These are phyloP conservation scores for Centroberyx gerrardi DNA, from an alignment of 2,797 vertebrate species.

Conservation along the genomic window DNA sequence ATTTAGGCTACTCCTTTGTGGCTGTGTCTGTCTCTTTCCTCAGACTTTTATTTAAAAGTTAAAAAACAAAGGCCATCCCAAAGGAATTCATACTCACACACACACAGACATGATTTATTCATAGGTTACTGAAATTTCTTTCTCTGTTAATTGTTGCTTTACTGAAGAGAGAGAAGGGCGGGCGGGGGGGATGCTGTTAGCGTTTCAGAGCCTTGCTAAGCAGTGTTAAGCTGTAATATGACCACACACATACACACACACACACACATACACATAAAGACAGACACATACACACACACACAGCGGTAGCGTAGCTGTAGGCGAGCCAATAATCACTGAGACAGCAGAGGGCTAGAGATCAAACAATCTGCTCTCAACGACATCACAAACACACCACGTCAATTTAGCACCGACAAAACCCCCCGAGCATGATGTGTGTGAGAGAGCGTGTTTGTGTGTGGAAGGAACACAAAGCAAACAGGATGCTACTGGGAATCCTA, in stretches of 20 bases:
- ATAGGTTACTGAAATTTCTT: slow-evolving; percentile 68
- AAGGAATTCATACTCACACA: slow-evolving; percentile 1
- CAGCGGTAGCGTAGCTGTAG: slow-evolving; percentile 56
- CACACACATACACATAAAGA: slow-evolving; percentile 13
- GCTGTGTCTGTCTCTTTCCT: not conserved
- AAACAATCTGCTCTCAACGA: slow-evolving; percentile 61
- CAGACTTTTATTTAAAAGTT: not conserved
- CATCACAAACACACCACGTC: slow-evolving; percentile 57
- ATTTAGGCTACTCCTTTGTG: too few relatives aligned
- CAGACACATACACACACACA: slow-evolving; percentile 3
- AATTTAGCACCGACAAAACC: slow-evolving; percentile 32
- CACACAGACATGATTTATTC: slow-evolving; percentile 59
- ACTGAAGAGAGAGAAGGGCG: slow-evolving; percentile 35
- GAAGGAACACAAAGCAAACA: slow-evolving; percentile 54
- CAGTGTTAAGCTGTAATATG: slow-evolving; percentile 65
- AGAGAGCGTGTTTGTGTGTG: not conserved
- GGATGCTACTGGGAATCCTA: slow-evolving; percentile 46
- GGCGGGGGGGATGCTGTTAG: slow-evolving; percentile 56
- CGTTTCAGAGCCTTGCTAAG: slow-evolving; percentile 66
- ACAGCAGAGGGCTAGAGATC: slow-evolving; percentile 68
- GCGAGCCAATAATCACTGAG: slow-evolving; percentile 63
- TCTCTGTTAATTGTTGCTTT: slow-evolving; percentile 71
- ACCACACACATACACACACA: slow-evolving; percentile 37
- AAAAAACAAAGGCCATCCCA: not conserved
- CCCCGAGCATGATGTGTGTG: slow-evolving; percentile 29